Conservation (phyloP, 1,140 invertebrate genomes). For the Rhyzopertha dominica region DNA sequence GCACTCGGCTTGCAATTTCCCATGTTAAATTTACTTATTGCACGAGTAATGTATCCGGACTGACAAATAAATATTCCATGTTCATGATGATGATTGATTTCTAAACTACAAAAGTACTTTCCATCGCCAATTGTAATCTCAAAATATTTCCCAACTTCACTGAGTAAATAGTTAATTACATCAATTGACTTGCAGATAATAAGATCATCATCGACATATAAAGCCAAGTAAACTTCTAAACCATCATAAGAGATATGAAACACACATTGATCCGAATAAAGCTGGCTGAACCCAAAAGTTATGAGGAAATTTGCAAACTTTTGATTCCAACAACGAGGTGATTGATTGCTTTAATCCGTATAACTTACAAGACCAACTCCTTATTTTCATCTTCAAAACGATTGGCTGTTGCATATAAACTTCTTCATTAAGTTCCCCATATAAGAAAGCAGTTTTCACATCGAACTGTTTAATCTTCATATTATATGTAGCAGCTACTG, state of each 20-base stretch:
- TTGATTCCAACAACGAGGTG: slow-evolving; percentile 42
- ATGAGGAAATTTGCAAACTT: slow-evolving; percentile 27
- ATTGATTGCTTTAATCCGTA: too few relatives aligned
- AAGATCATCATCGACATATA: slow-evolving; percentile 51
- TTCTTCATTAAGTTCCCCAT: slow-evolving; percentile 43
- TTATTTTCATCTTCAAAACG: slow-evolving; percentile 32
- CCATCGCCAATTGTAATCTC: too few relatives aligned
- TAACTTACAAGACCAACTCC: slow-evolving; percentile 41
- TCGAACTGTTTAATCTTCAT: slow-evolving; percentile 44
- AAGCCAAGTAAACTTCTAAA: slow-evolving; percentile 35
- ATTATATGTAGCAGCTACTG: slow-evolving; percentile 38
- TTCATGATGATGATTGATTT: too few relatives aligned
- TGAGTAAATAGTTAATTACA: too few relatives aligned
- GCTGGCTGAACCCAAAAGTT: slow-evolving; percentile 38
- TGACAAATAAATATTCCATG: too few relatives aligned
- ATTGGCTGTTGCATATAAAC: slow-evolving; percentile 46
- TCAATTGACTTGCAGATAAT: too few relatives aligned
- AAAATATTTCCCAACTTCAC: too few relatives aligned
- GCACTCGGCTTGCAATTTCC: too few relatives aligned
- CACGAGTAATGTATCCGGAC: too few relatives aligned
- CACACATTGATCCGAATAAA: slow-evolving; percentile 41
- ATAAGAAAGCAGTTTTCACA: slow-evolving; percentile 47
- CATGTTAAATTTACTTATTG: too few relatives aligned
- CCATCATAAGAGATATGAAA: slow-evolving; percentile 31
- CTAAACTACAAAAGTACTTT: too few relatives aligned